Conservation (phyloP, 2,888 invertebrate genomes). For the Himalopsyche japonica region DNA sequence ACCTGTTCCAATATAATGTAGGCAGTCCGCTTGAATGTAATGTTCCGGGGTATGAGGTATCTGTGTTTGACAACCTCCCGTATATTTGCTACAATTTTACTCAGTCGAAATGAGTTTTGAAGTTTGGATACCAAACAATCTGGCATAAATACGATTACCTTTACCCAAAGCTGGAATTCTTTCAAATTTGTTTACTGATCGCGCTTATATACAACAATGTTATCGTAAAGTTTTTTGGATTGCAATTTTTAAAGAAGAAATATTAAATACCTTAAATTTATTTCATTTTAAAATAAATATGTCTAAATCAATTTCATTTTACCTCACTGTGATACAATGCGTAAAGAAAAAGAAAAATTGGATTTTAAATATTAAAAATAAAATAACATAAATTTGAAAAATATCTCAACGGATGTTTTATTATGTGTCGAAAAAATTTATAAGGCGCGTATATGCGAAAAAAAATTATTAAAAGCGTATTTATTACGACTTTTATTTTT, state of each 20-base stretch:
- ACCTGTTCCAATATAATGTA: constrained; percentile 16
- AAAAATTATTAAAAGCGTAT: too few species aligned
- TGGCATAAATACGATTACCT: neutral
- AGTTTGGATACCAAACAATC: constrained; percentile 25
- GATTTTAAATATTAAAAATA: too few species aligned
- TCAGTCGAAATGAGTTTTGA: constrained; percentile 34
- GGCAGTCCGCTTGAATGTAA: neutral
- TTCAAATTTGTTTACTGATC: neutral
- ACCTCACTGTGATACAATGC: too few species aligned
- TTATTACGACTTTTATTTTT: too few species aligned
- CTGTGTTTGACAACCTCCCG: constrained; percentile 36
- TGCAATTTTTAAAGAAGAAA: neutral
- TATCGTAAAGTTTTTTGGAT: neutral
- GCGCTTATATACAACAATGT: neutral
- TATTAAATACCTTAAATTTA: neutral
- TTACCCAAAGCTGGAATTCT: neutral
- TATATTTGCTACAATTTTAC: constrained; percentile 33
- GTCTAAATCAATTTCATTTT: too few species aligned
- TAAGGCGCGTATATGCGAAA: too few species aligned
- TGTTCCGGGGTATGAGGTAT: neutral
- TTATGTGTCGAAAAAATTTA: too few species aligned
- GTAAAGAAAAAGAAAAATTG: too few species aligned
- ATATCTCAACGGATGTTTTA: too few species aligned
- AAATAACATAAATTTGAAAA: too few species aligned
- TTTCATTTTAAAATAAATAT: too few species aligned